These are phyloP conservation scores for Euwallacea similis DNA, from an alignment of 1,140 invertebrate species.

Conservation along the genomic window DNA sequence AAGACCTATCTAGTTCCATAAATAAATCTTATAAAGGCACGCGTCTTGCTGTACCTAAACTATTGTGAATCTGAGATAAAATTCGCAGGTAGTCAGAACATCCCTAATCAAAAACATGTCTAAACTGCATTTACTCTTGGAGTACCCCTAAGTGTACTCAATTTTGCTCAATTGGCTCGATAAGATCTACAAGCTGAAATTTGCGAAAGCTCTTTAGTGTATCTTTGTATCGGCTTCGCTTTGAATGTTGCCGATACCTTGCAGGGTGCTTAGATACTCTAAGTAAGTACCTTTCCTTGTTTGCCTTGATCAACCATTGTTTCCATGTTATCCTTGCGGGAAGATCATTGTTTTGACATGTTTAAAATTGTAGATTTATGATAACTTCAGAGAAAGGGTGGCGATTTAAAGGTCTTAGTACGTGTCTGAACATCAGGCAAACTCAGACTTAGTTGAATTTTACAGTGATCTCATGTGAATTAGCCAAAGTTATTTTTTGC, in stretches of 20 bases:
- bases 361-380: background rate
- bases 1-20: no score
- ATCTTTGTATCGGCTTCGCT: background rate
- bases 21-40: no score
- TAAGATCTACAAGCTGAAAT: conserved; percentile 2
- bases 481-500: no score
- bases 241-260: background rate
- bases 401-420: no score
- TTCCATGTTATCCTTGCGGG: background rate
- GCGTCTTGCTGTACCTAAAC: no score
- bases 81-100: background rate
- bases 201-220: background rate
- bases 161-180: conserved; percentile 2
- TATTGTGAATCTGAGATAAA: no score
- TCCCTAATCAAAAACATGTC: background rate
- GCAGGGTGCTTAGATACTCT: background rate
- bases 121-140: background rate
- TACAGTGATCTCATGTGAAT: no score
- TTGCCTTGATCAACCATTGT: background rate
- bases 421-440: no score
- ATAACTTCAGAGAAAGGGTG: background rate
- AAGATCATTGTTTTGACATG: conserved; percentile 1
- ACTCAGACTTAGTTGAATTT: no score
- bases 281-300: conserved; percentile 2
- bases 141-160: background rate